Conservation (phyloP, 2,888 invertebrate species). For the Leptinotarsa peninsularis region DNA sequence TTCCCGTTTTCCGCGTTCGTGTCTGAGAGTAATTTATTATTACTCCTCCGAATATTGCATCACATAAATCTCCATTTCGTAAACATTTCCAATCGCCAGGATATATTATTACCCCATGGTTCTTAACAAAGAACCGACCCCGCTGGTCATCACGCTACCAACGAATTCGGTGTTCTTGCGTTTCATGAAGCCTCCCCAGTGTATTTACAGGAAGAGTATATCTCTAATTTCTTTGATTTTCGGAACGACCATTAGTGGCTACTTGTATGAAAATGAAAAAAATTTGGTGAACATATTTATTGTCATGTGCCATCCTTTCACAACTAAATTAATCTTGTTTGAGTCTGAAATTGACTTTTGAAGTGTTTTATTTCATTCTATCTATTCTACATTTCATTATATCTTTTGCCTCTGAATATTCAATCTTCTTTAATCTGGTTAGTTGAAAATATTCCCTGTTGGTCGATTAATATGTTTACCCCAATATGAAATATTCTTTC, state of each 20-base stretch:
- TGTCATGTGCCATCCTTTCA: no score
- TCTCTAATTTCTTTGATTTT: background rate
- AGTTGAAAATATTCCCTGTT: no score
- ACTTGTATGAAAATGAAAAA: no score
- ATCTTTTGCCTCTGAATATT: no score
- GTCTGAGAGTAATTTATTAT: conserved; percentile 31
- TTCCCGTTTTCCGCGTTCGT: conserved; percentile 26
- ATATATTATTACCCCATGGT: conserved; percentile 11
- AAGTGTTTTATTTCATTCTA: no score
- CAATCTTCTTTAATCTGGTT: no score
- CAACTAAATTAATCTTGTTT: no score
- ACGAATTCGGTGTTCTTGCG: background rate
- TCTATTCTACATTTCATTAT: no score
- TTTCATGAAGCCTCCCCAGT: background rate
- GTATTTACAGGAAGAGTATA: background rate
- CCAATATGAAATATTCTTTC: no score
- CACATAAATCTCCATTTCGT: conserved; percentile 45
- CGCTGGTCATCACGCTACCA: conserved; percentile 23
- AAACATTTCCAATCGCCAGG: conserved; percentile 15
- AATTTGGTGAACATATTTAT: no score
- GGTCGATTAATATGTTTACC: no score
- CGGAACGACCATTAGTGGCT: background rate
- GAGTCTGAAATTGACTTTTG: no score
- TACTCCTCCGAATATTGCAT: conserved; percentile 24
- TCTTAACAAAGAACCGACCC: conserved; percentile 23